Base-by-base conservation (phyloP, 1,140 invertebrate species). In the Coelopa frigida region DNA sequence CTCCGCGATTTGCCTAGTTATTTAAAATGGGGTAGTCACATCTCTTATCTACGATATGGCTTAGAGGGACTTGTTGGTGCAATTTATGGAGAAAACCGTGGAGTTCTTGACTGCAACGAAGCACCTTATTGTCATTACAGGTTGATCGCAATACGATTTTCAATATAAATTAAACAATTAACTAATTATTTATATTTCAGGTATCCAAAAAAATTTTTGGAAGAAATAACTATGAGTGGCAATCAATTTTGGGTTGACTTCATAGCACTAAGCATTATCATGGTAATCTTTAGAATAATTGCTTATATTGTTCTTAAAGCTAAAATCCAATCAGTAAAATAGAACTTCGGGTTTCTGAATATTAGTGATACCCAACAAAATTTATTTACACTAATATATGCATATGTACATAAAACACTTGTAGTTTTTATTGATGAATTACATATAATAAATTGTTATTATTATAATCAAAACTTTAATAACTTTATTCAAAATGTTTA, bases 1-100 rank as follows among this genome's bases (percentile, higher is more conserved):
- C 62, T 89, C 5, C 66, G 77, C 0, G 86, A 89, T 68, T 69
- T 89, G 58, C 91, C 91, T 0, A 52, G 58, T 1, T 91, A 92
- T 59, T 69, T 95, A 1, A 79, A 84, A 56, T 94, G 89, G 88
- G 84, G 92, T 1, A 89, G 83, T 21, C 87, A 93, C 56, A 70
- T 92, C 33, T 92, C 88, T 14, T 94, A 91, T 59, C 70, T 94
- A 18, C 75, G 89, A 56, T 95, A 91, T 59, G 86, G 85, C 4
- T 75, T 94, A n/a, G 90, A 95, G 72, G 87, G 89, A 37, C 77
- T 76, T 31, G 79, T 89, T 12, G 75, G 77, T n/a, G 80, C 88
- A 3, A 85, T 94, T 40, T 95, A 93, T 57, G 87, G 89, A 0
- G 63, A 83, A 27, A 71, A 87, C 52, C 73, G 91, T 44, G 68